A percentile compares a stretch with the other conserved stretches of the same genome.
phyloP scores from a whole-genome alignment of 1,140 invertebrate species.

The Cotesia typhae region DNA sequence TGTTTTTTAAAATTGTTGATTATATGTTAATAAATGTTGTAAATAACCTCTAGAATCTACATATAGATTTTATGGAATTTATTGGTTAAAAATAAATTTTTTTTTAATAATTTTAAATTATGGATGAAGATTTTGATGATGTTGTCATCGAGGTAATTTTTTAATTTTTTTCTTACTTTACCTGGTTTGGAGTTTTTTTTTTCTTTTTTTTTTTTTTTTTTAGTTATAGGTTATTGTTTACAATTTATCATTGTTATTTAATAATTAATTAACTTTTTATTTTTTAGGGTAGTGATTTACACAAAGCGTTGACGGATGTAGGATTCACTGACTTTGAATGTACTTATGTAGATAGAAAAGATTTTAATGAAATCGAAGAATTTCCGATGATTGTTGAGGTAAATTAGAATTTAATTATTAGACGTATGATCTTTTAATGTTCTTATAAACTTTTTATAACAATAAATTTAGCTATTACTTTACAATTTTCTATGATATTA shows the following conservation, averaged over 20 bases:
- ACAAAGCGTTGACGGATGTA: constrained; percentile 49
- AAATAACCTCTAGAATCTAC: not conserved
- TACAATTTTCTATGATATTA: too few relatives aligned
- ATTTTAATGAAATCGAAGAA: constrained; percentile 10
- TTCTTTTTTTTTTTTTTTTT: not conserved
- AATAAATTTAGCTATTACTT: too few relatives aligned
- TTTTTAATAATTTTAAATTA: not conserved
- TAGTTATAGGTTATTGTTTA: constrained; percentile 3
- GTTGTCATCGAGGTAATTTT: constrained; percentile 50
- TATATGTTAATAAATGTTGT: not conserved
- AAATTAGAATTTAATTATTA: not conserved
- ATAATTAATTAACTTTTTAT: not conserved
- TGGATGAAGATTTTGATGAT: constrained; percentile 42
- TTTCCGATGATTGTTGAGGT: constrained; percentile 30
- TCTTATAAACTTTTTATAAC: too few relatives aligned
- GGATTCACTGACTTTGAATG: constrained; percentile 59
- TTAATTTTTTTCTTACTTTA: not conserved
- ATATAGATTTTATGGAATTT: not conserved
- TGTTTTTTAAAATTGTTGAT: too few relatives aligned
- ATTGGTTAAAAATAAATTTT: not conserved
- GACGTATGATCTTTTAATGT: too few relatives aligned
- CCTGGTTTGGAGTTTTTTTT: not conserved
- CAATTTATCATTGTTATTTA: constrained; percentile 4
- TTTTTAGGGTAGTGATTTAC: constrained; percentile 54
- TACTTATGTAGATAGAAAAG: constrained; percentile 36